Evolutionary conservation across 2,113 vertebrate species (phyloP), one percentile per base, ranked within the genome.

Genomic region (Phocoena sinus): DNA sequence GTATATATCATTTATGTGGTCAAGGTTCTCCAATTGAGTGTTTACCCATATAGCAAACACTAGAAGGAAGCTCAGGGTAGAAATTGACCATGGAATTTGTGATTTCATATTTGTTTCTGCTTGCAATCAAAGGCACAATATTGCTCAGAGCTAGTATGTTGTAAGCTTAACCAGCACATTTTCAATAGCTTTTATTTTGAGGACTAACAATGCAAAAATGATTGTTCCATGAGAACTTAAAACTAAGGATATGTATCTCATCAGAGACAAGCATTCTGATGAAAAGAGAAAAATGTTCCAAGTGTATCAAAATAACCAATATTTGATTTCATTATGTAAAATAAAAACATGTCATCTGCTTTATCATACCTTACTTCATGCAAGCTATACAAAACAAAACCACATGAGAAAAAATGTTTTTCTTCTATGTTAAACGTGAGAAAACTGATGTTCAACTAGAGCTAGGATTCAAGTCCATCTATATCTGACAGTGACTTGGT

Each of bases 171-270:
- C 9, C 26, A 77, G 18, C 5, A 77, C 89, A 93, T 94, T 93
- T 97, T 83, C 25, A 93, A 67, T 18, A 80, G 90, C 21, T 97
- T 96, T 77, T 95, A 17, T 44, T 97, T 87, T 88, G 38, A 31
- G 44, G 2, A 82, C 23, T 67, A 95, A 41, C 50, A 84, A 0
- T 63, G 33, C 8, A 58, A 63, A 94, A 65, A 5, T 0, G 9
- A 62, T 68, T 79, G 44, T 95, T 82, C 12, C 12, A 84, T 11
- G 6, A 94, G 20, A 62, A 56, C 25, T 86, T 90, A 67, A 93
- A 95, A 65, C 25, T 90, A 83, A 91, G 14, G 18, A 25, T 71
- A 53, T 71, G 33, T 80, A 9, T 76, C 28, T 88, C 87, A 60
- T 81, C 56, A 84, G 47, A 88, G 11, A 76, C 0, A 86, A 85